Evolutionary conservation across 2,113 vertebrate species (phyloP), one percentile per base, ranked within the genome.

Genomic region (Neodon shergylaensis): DNA sequence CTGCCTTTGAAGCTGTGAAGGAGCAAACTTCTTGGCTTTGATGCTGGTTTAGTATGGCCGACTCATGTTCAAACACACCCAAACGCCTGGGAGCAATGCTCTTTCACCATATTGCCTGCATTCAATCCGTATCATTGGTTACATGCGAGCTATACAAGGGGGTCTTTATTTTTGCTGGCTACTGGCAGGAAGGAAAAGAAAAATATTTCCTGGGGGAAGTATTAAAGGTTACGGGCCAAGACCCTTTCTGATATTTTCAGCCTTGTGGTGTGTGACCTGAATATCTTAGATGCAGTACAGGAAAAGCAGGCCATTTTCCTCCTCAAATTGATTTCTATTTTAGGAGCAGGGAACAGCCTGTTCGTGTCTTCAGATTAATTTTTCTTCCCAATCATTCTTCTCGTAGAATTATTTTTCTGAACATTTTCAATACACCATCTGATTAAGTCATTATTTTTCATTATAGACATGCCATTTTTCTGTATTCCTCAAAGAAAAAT

Each of bases 321-420:
- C 77, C 95, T 96, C 89, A 96, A 97, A 94, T 87, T 94, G 82
- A 91, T 63, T 91, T 95, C 89, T 95, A 97, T 97, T 97, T 96
- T 92, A 89, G 74, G 61, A 84, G 44, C 49, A 47, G 90, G 10
- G 39, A 76, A 58, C 82, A 97, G 82, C 92, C 63, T 97, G 70
- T 28, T 19, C 87, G 66, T 66, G 14, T 58, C 82, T 97, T 94
- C 66, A 52, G 82, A 85, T 88, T 86, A 83, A 73, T 86, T 91
- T 94, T 96, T 97, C 63, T 96, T 95, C 9, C 19, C 13, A 85
- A 14, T 61, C 77, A 94, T 95, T 94, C 76, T 66, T 88, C 36
- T 72, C 63, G 39, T 66, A 92, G 72, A 96, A 95, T 89, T 97
- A 84, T 90, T 92, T 77, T 88, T 78, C 79, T 81, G 68, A 92